Evolutionary conservation across 1,140 invertebrate genomes (phyloP), one percentile per base, ranked within the genome.

Genomic region (Aphidius ervi): DNA sequence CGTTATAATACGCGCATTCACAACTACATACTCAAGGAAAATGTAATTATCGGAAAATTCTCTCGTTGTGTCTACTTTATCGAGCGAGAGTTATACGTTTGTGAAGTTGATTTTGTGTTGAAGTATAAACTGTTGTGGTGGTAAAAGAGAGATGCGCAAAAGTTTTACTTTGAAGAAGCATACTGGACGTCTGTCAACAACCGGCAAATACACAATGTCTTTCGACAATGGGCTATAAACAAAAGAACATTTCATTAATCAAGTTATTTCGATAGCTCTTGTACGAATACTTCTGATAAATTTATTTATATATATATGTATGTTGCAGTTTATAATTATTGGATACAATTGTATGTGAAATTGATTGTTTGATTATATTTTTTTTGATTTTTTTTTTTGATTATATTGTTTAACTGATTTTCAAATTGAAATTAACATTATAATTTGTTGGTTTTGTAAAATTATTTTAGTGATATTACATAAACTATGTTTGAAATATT

Each of bases 211-310:
- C 54, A 59, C 3, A 10, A 23, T 20, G 9, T 20, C 57, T 59
- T 59, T 59, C 46, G 16, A 59, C 57, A 39, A 50, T 47, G 47
- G 39, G 41, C 23, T 31, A 31, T 47, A 59, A 59, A 59, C 57
- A 59, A 59, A 59, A 52, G 48, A 47, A 59, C 57, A 48, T 59
- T 59, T 59, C 57, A 59, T 59, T 59, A 59, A 59, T 59, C 57
- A 59, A 59, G 47, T 59, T 9, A 47, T 41, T 59, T 50, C 39
- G 41, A 52, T 9, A 43, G 40, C n/a, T 42, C 42, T 31, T 31
- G 23, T 31, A 31, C 4, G 4, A 31, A 31, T 31, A 1, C 23
- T 31, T 31, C 4, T 31, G 23, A 31, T 31, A 31, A 31, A 31
- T 31, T 31, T 31, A 31, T 31, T 31, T 31, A 1, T 31, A 4